Evolutionary conservation across 2,888 invertebrate species (phyloP).

Genomic region (Acanthosepion lycidas): DNA sequence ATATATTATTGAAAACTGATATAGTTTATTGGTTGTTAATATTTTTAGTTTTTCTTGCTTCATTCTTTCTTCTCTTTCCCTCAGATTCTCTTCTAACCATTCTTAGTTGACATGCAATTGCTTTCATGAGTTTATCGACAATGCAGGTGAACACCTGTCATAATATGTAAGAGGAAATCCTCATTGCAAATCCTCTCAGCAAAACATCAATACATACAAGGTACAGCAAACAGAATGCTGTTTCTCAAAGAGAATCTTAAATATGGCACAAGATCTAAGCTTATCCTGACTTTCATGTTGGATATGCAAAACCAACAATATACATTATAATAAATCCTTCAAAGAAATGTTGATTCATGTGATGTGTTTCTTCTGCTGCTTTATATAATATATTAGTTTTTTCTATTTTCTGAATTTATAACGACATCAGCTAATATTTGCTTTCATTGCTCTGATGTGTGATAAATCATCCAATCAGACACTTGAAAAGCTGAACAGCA

Average conservation of each 20-base stretch:
- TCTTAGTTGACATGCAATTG: too few relatives aligned
- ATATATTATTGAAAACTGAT: too few relatives aligned
- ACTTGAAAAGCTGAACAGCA: too few relatives aligned
- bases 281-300: neutral
- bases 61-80: too few relatives aligned
- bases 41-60: too few relatives aligned
- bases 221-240: neutral
- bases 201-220: neutral
- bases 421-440: neutral
- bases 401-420: neutral
- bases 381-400: neutral
- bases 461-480: too few relatives aligned
- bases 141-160: too few relatives aligned
- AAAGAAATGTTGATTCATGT: neutral
- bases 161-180: neutral
- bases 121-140: too few relatives aligned
- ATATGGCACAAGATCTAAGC: neutral
- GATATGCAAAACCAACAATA: neutral
- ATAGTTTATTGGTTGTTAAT: too few relatives aligned
- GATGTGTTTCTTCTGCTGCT: neutral
- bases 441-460: neutral
- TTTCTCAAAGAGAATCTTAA: neutral
- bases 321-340: neutral
- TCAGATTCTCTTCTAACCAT: too few relatives aligned
- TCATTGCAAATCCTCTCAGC: neutral